Percentiles rank a stretch among this genome's conserved stretches.
Evolutionary conservation across 2,888 invertebrate species (phyloP).

Genomic region (Alsophila aescularia): DNA sequence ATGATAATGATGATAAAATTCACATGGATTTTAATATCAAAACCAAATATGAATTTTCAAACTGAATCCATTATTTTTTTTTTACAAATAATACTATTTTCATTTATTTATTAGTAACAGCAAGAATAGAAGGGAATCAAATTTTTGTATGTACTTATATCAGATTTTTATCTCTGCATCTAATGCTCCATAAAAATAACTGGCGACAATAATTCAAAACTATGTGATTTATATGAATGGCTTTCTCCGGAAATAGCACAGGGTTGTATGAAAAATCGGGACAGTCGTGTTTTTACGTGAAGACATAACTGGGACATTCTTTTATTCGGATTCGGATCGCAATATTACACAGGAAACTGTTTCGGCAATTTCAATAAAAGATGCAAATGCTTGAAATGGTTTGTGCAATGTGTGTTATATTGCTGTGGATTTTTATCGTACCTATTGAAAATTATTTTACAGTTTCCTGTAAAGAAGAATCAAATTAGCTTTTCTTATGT

Average conservation of each 20-base stretch:
- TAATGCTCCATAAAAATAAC: slow-evolving; percentile 24
- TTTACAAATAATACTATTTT: too few relatives aligned
- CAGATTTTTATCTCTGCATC: slow-evolving; percentile 8
- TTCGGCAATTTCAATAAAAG: slow-evolving; percentile 37
- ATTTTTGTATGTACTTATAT: too few relatives aligned
- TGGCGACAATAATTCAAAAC: slow-evolving; percentile 22
- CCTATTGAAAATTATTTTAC: neutral
- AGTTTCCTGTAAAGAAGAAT: slow-evolving; percentile 1
- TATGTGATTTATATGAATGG: slow-evolving; percentile 27
- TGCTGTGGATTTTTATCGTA: slow-evolving; percentile 7
- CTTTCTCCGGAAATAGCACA: slow-evolving; percentile 11
- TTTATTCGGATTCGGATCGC: slow-evolving; percentile 7
- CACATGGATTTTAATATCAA: too few relatives aligned
- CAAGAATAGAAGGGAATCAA: too few relatives aligned
- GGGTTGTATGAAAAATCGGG: slow-evolving; percentile 16
- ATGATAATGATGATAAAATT: too few relatives aligned
- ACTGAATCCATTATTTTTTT: too few relatives aligned
- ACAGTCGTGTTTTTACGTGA: slow-evolving; percentile 25
- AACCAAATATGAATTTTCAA: too few relatives aligned
- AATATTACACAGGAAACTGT: slow-evolving; percentile 26
- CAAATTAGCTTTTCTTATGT: too few relatives aligned
- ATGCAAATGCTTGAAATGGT: slow-evolving; percentile 29
- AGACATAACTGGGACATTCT: slow-evolving; percentile 22
- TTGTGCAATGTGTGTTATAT: slow-evolving; percentile 17
- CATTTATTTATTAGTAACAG: too few relatives aligned